Evolutionary conservation across 2,113 vertebrate genomes (phyloP), one percentile per base, ranked within the genome.

Genomic region (Strix aluco): DNA sequence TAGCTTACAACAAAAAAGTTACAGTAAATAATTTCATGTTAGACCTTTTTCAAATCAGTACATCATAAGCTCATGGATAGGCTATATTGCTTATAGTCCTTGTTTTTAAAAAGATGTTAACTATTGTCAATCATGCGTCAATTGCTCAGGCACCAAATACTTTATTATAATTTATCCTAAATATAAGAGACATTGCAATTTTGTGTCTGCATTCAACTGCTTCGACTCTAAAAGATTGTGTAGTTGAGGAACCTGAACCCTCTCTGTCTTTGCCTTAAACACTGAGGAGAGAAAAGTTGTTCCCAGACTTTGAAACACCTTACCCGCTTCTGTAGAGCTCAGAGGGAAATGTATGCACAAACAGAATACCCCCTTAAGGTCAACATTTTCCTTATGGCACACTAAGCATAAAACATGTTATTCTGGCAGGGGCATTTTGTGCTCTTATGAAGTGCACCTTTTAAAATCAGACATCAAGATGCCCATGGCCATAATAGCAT

Each of bases 401-500:
- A 72, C 57, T 74, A 86, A 81, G 30, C 36, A 42, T 61, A 81
- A 86, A 89, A 72, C 32, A 36, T 13, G 15, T 84, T 89, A 74
- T 92, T 89, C 44, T 89, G 49, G 83, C 27, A 81, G 40, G 26
- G 40, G 21, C 30, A 70, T 90, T 96, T 94, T 90, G 8, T 66
- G 54, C 20, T 87, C 49, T 85, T 87, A 32, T 91, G 84, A 95
- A 97, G 52, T 44, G 78, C 46, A 82, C 58, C 49, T 88, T 92
- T 92, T 62, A 91, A 94, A 92, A 90, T 73, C 67, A 86, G 79
- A 86, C 42, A 87, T 85, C 63, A 81, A 70, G 73, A 92, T 85
- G 91, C 83, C 89, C 21, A 1, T 77, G 84, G 92, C 78, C 77
- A 15, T 89, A 90, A 89, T 57, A 73, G 40, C 54, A 91, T 81